Percentiles rank a stretch among this genome's conserved stretches.
Conservation (phyloP, 2,888 invertebrate species). For the Petrolisthes cinctipes region DNA sequence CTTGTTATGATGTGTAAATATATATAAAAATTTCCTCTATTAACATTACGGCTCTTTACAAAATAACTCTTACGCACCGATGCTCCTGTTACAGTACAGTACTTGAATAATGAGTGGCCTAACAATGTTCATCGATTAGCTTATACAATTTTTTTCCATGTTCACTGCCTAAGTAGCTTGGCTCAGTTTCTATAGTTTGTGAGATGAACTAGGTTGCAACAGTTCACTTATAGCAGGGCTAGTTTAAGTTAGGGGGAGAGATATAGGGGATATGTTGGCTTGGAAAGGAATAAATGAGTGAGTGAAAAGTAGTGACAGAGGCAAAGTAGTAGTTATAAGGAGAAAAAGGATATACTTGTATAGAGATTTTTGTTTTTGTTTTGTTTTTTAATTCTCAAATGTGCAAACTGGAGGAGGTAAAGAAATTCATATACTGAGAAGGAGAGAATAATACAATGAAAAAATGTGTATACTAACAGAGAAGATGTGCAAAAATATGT, state of each 20-base stretch:
- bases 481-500: background rate
- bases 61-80: background rate
- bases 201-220: too few relatives aligned
- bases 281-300: slow-evolving; percentile 2
- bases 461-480: background rate
- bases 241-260: too few relatives aligned
- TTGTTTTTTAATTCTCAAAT: background rate
- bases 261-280: slow-evolving; percentile 8
- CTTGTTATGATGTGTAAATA: background rate
- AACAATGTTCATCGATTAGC: background rate
- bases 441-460: background rate
- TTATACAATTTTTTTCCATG: slow-evolving; percentile 12
- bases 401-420: background rate
- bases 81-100: background rate
- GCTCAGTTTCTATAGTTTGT: background rate
- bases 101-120: slow-evolving; percentile 12
- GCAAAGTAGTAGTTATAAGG: background rate
- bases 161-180: slow-evolving; percentile 7
- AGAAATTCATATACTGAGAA: background rate
- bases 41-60: background rate
- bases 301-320: background rate
- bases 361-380: background rate
- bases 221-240: too few relatives aligned
- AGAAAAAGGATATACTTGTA: background rate
- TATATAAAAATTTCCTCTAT: slow-evolving; percentile 11